Percentiles rank a stretch among this genome's conserved stretches.
Conservation (phyloP, 1,140 invertebrate genomes). For the Apis laboriosa region DNA sequence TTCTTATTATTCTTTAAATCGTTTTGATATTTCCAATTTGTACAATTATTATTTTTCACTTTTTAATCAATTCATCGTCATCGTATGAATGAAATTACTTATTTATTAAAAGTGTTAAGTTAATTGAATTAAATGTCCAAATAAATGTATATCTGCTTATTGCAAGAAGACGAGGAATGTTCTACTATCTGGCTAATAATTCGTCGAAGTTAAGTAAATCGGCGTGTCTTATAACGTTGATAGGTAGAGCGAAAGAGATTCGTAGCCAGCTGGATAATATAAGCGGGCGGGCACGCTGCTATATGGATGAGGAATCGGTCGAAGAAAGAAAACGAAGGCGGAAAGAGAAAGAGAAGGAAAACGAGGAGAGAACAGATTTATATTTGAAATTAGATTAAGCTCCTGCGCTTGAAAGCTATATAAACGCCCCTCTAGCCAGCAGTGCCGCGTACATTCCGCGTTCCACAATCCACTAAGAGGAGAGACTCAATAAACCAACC, state of each 20-base stretch:
- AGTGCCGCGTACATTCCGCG: conserved; percentile 64
- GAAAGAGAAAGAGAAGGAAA: conserved; percentile 64
- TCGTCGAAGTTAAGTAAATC: conserved; percentile 33
- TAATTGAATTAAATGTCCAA: background rate
- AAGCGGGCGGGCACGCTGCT: conserved; percentile 67
- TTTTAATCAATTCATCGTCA: too few species aligned
- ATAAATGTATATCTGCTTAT: background rate
- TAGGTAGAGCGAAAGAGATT: conserved; percentile 71
- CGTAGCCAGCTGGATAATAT: conserved; percentile 70
- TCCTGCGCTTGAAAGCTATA: conserved; percentile 81
- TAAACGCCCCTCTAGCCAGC: conserved; percentile 76
- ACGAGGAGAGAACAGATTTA: conserved; percentile 76
- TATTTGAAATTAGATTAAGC: conserved; percentile 82
- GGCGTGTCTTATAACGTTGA: conserved; percentile 61
- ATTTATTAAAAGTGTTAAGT: background rate
- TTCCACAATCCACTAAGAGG: conserved; percentile 71
- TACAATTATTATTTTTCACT: too few species aligned
- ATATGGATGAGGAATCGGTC: conserved; percentile 60
- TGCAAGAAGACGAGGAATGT: background rate
- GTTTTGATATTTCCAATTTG: too few species aligned
- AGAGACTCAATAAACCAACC: conserved; percentile 79
- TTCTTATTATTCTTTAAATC: too few species aligned
- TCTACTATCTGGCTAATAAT: conserved; percentile 4
- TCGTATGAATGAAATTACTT: too few species aligned
- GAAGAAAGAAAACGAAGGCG: conserved; percentile 46